Percentiles rank a stretch among this genome's conserved stretches.
Evolutionary conservation across 2,888 invertebrate species (phyloP).

Genomic region (Drosophila tripunctata): DNA sequence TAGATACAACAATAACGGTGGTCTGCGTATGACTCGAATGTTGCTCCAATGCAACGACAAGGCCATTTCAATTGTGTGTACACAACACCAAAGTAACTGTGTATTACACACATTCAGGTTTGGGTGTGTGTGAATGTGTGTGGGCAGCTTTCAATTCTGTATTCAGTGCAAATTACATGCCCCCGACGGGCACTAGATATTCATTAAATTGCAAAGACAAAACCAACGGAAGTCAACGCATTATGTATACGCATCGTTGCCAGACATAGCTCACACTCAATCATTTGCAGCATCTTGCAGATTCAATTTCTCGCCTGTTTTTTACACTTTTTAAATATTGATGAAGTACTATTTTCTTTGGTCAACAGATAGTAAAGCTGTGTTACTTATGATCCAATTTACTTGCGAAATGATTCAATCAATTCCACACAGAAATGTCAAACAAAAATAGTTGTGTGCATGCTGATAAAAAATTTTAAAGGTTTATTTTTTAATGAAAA

Average conservation of each 20-base stretch:
- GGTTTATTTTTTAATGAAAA: too few relatives aligned
- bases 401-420: neutral
- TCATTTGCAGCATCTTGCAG: conserved; percentile 12
- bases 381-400: neutral
- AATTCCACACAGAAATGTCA: too few relatives aligned
- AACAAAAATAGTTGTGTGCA: too few relatives aligned
- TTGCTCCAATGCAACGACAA: conserved; percentile 54
- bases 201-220: conserved; percentile 41
- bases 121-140: conserved; percentile 15
- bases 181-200: conserved; percentile 5
- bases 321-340: neutral
- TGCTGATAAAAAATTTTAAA: too few relatives aligned
- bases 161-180: conserved; percentile 30
- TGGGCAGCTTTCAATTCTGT: conserved; percentile 49
- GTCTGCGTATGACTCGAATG: conserved; percentile 44
- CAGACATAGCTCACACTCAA: neutral
- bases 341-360: neutral
- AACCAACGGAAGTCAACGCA: conserved; percentile 31
- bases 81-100: conserved; percentile 19
- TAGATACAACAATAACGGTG: conserved; percentile 58
- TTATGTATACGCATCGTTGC: conserved; percentile 63
- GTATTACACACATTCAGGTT: conserved; percentile 17
- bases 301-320: conserved; percentile 1
- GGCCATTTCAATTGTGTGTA: conserved; percentile 53
- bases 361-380: neutral